Conservation (phyloP, 2,797 vertebrate genomes). For the Argya squamiceps region DNA sequence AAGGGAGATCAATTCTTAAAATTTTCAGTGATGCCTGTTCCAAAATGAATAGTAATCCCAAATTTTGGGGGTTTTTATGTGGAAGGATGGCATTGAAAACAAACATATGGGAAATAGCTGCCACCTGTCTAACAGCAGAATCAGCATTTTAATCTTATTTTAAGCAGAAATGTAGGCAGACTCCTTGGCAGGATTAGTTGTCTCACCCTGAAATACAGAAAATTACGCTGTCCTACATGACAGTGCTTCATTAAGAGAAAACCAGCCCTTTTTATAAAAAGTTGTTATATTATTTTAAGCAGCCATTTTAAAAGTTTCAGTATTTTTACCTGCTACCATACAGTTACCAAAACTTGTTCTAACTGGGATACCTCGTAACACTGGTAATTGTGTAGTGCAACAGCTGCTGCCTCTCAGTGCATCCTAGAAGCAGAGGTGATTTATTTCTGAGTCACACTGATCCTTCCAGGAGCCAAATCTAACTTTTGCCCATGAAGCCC, state of each 20-base stretch:
- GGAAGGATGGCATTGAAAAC: not conserved
- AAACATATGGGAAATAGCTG: not conserved
- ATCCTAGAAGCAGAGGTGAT: not conserved
- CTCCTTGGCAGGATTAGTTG: not conserved
- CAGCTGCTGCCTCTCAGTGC: not conserved
- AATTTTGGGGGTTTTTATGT: not conserved
- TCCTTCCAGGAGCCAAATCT: not conserved
- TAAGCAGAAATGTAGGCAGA: not conserved
- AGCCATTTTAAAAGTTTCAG: not conserved
- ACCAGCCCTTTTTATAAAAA: not conserved
- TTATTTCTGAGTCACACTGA: not conserved
- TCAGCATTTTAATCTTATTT: not conserved
- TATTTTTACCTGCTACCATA: not conserved
- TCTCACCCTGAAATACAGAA: not conserved
- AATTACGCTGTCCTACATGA: accelerated
- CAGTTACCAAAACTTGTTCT: not conserved
- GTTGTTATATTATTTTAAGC: not conserved
- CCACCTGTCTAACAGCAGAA: not conserved
- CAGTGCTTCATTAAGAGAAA: not conserved
- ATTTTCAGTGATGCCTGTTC: slow-evolving; percentile 7
- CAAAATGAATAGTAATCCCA: slow-evolving; percentile 37
- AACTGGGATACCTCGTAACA: not conserved
- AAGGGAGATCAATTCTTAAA: not conserved
- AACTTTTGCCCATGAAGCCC: not conserved
- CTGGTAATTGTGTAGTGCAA: not conserved